A percentile compares a stretch with the other conserved stretches of the same genome.
These are phyloP conservation scores for Onychorhynchus coronatus DNA, from an alignment of 2,113 vertebrate genomes.

Conservation along the genomic window DNA sequence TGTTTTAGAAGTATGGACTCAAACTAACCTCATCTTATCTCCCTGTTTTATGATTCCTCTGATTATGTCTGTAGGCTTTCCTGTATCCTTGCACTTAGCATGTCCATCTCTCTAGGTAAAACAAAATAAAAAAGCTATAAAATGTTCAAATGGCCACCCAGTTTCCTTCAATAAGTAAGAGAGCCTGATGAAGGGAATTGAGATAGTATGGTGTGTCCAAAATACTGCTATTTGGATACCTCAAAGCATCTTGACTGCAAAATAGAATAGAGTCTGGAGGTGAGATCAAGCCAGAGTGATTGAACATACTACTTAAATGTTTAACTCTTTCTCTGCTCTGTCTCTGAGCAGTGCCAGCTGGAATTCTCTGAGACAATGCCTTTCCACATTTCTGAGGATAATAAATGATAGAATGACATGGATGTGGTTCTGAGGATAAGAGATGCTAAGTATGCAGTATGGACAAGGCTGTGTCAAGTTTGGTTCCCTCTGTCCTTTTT, in stretches of 20 bases:
- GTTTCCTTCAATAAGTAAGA: not conserved
- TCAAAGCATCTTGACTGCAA: not conserved
- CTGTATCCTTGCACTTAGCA: not conserved
- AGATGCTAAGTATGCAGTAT: not conserved
- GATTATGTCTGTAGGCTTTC: not conserved
- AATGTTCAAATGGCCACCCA: not conserved
- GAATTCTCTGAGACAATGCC: not conserved
- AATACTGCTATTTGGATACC: not conserved
- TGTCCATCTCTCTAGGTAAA: not conserved
- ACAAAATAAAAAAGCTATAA: not conserved
- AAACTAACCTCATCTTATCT: not conserved
- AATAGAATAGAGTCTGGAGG: not conserved
- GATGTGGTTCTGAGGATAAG: not conserved
- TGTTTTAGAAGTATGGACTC: not conserved
- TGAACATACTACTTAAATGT: not conserved
- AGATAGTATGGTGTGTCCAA: not conserved
- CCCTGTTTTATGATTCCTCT: not conserved
- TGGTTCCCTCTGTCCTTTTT: not conserved
- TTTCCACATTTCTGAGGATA: not conserved
- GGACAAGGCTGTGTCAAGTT: not conserved
- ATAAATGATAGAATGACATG: not conserved
- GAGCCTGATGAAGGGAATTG: not conserved
- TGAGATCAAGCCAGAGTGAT: not conserved
- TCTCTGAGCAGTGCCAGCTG: not conserved
- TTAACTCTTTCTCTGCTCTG: not conserved